Percentiles rank a stretch among this genome's conserved stretches.
Conservation (phyloP, 2,113 vertebrate species). For the Solea senegalensis region DNA sequence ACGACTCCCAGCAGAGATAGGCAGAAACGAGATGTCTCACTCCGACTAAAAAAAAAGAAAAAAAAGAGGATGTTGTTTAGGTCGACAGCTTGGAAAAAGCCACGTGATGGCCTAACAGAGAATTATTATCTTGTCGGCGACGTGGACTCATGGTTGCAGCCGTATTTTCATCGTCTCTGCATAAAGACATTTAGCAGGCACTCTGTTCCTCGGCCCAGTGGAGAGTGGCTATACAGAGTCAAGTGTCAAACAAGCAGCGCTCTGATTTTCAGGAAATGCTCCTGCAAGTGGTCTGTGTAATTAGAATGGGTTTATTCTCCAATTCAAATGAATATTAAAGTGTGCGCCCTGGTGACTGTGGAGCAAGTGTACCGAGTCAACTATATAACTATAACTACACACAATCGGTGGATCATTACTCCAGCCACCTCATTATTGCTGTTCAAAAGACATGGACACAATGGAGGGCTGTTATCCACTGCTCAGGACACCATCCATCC, state of each 20-base stretch:
- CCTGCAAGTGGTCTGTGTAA: conserved; percentile 33
- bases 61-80: too few relatives aligned
- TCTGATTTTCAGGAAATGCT: conserved; percentile 47
- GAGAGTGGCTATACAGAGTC: conserved; percentile 51
- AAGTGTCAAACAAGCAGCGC: conserved; percentile 45
- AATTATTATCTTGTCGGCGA: too few relatives aligned
- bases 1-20: too few relatives aligned
- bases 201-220: conserved; percentile 36
- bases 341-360: neutral
- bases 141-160: too few relatives aligned
- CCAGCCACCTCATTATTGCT: too few relatives aligned
- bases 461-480: neutral
- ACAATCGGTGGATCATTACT: too few relatives aligned
- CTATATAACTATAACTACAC: neutral
- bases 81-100: too few relatives aligned
- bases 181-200: conserved; percentile 63
- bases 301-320: conserved; percentile 22
- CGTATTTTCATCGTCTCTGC: conserved; percentile 42
- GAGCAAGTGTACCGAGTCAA: neutral
- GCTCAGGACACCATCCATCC: neutral
- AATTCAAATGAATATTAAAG: neutral
- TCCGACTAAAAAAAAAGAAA: too few relatives aligned
- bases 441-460: neutral
- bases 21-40: too few relatives aligned
- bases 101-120: too few relatives aligned